phyloP scores from a whole-genome alignment of 2,797 vertebrate genomes.

The Sciurus vulgaris region DNA sequence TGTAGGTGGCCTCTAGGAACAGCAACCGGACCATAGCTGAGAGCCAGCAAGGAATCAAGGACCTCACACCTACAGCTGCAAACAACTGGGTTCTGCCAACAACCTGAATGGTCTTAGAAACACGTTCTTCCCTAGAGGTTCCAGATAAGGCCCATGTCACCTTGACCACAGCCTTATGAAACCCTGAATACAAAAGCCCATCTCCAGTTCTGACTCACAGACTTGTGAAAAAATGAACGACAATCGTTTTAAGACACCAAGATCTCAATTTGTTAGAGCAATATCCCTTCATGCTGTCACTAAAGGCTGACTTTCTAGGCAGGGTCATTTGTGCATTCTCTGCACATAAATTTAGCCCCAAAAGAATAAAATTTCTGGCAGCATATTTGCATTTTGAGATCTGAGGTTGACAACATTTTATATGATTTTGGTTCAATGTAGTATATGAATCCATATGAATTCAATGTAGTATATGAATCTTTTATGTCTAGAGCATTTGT shows the following conservation, averaged over 20 bases:
- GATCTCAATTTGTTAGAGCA: background rate
- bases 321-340: background rate
- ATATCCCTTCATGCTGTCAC: background rate
- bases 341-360: background rate
- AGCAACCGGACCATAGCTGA: background rate
- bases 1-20: background rate
- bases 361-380: conserved; percentile 40
- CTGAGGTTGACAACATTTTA: conserved; percentile 45
- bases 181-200: background rate
- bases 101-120: conserved; percentile 6
- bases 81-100: background rate
- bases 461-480: background rate
- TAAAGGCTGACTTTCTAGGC: background rate
- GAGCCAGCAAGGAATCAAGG: background rate
- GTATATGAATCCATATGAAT: background rate
- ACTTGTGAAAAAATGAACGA: background rate
- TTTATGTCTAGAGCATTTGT: background rate
- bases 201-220: background rate
- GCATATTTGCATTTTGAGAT: background rate
- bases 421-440: conserved; percentile 6
- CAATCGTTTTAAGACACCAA: background rate
- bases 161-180: background rate
- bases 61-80: background rate
- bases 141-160: background rate
- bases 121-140: background rate